Evolutionary conservation across 37 sponge, comb jelly and placozoan species (phyloP).

Genomic region (Chondrosia reniformis): DNA sequence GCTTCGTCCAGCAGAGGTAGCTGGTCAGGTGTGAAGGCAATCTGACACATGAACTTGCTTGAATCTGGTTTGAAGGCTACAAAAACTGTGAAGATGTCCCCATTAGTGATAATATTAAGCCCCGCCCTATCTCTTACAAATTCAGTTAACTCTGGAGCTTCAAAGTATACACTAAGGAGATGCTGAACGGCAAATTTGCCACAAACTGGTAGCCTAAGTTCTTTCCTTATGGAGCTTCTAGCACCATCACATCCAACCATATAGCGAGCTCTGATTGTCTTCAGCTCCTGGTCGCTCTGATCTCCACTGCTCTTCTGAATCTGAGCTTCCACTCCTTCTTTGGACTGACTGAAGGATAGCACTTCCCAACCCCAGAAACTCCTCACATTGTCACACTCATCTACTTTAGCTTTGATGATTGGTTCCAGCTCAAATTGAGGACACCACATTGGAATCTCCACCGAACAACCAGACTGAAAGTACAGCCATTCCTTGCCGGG

Average conservation of each 20-base stretch:
- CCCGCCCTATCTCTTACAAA: constrained; percentile 17
- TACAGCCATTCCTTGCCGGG: constrained; percentile 14
- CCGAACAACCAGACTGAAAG: constrained; percentile 28
- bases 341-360: constrained; percentile 30
- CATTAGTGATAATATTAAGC: constrained; percentile 1
- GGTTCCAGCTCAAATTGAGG: constrained; percentile 64
- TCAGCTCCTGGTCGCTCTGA: constrained; percentile 15
- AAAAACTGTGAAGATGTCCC: background rate
- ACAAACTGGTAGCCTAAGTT: constrained; percentile 46
- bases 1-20: constrained; percentile 7
- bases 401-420: constrained; percentile 44
- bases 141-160: constrained; percentile 37
- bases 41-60: constrained; percentile 30
- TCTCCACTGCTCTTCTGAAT: background rate
- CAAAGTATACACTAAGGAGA: constrained; percentile 49
- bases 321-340: constrained; percentile 42
- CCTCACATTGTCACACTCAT: constrained; percentile 9
- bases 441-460: constrained; percentile 27
- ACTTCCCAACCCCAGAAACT: constrained; percentile 51
- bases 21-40: constrained; percentile 12
- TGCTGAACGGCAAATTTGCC: constrained; percentile 56
- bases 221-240: constrained; percentile 45
- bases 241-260: constrained; percentile 71
- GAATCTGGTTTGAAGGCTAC: constrained; percentile 25
- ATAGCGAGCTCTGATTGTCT: constrained; percentile 38